These are phyloP conservation scores for Malaclemys terrapin DNA, from an alignment of 2,113 vertebrate genomes.

Conservation along the genomic window DNA sequence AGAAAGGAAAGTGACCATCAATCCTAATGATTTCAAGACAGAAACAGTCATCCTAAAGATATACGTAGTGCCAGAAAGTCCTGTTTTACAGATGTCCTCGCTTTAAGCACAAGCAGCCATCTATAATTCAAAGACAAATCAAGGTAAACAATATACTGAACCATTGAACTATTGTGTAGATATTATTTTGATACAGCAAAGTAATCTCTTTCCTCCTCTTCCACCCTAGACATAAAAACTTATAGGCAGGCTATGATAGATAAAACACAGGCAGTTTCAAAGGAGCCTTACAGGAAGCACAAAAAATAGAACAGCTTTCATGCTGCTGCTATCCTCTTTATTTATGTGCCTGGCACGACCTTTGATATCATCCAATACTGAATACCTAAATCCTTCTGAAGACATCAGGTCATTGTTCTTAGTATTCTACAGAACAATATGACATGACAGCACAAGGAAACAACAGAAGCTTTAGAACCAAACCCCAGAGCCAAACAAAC, in stretches of 20 bases:
- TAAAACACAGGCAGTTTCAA: background rate
- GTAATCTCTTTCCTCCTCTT: background rate
- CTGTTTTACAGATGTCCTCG: background rate
- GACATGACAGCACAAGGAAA: background rate
- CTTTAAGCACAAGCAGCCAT: background rate
- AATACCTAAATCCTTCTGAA: background rate
- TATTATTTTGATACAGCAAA: background rate
- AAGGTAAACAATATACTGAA: background rate
- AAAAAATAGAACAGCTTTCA: background rate
- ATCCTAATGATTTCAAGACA: background rate
- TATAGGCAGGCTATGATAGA: background rate
- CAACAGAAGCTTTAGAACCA: background rate
- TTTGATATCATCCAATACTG: background rate
- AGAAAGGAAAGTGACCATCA: background rate
- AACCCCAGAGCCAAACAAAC: background rate
- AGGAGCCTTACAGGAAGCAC: background rate
- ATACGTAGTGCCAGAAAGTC: background rate
- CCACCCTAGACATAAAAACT: background rate
- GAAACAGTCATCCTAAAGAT: background rate
- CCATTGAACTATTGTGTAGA: background rate
- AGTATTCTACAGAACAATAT: background rate
- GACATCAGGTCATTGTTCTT: background rate
- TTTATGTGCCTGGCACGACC: background rate
- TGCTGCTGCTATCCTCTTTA: background rate
- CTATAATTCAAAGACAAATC: background rate